Evolutionary conservation across 2,888 invertebrate genomes (phyloP).

Genomic region (Ornithoptera priamus): DNA sequence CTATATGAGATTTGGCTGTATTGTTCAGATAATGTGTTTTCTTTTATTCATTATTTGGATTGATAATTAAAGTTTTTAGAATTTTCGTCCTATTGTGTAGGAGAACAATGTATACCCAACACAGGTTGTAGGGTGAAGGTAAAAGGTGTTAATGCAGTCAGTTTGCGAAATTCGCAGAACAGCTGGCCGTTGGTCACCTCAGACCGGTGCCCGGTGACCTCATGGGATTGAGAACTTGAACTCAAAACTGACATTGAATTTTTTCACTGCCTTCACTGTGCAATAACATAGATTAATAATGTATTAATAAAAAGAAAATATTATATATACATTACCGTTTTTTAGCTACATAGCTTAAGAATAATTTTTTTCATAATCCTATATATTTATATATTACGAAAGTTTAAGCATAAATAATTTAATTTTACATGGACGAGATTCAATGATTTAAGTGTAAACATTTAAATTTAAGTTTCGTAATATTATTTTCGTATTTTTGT

Average conservation of each 20-base stretch:
- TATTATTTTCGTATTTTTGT: too few relatives aligned
- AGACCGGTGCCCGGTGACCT: conserved; percentile 73
- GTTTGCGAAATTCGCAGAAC: conserved; percentile 37
- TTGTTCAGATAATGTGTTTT: conserved; percentile 16
- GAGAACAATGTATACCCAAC: conserved; percentile 32
- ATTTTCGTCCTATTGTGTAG: conserved; percentile 20
- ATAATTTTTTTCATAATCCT: background rate
- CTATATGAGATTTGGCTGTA: conserved; percentile 7
- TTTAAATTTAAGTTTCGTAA: too few relatives aligned
- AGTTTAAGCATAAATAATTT: too few relatives aligned
- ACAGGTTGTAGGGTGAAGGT: conserved; percentile 50
- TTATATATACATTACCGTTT: background rate
- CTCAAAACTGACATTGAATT: conserved; percentile 58
- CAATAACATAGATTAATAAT: background rate
- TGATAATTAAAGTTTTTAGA: conserved; percentile 22
- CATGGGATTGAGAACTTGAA: conserved; percentile 72
- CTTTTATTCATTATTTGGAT: conserved; percentile 11
- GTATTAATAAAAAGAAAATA: background rate
- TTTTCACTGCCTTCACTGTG: background rate
- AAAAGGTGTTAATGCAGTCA: conserved; percentile 31
- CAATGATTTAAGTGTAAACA: too few relatives aligned
- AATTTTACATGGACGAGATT: too few relatives aligned
- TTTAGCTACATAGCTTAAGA: background rate
- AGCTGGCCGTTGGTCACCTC: conserved; percentile 72
- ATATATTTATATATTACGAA: too few relatives aligned